These are phyloP conservation scores for Amphipoea lucens DNA, from an alignment of 2,888 invertebrate species.

Conservation along the genomic window DNA sequence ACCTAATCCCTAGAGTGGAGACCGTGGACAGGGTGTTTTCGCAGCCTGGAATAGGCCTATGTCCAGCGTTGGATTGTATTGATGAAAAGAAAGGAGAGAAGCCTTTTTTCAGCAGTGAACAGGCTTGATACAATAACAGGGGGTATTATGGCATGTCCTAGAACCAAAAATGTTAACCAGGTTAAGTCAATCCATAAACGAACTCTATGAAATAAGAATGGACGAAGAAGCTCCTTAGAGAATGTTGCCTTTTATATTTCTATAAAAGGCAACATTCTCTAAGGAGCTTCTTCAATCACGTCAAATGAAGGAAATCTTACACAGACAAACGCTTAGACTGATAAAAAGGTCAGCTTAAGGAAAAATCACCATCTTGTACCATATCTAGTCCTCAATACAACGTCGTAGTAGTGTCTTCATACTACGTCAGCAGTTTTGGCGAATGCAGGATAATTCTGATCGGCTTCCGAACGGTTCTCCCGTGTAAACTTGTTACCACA, in stretches of 20 bases:
- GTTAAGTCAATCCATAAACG: neutral
- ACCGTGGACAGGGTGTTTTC: neutral
- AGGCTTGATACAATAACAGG: neutral
- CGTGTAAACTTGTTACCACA: constrained; percentile 74
- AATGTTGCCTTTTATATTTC: neutral
- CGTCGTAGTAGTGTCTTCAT: constrained; percentile 62
- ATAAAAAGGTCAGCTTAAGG: neutral
- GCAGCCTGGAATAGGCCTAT: neutral
- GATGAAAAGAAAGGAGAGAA: neutral
- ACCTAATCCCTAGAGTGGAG: neutral
- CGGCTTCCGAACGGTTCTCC: constrained; percentile 75
- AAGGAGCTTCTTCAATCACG: too few relatives aligned
- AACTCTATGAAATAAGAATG: neutral
- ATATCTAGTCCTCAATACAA: constrained; percentile 38
- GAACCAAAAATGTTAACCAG: too few relatives aligned
- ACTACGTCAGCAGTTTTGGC: constrained; percentile 84
- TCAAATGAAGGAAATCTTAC: neutral
- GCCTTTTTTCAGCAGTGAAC: neutral
- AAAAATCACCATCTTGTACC: neutral
- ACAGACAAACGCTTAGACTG: neutral
- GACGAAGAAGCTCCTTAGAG: neutral
- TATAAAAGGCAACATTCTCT: too few relatives aligned
- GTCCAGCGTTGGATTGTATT: neutral
- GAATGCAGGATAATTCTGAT: constrained; percentile 85
- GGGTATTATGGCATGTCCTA: neutral